A percentile compares a stretch with the other conserved stretches of the same genome.
phyloP scores from a whole-genome alignment of 2,888 invertebrate species.

The Oligia latruncula region DNA sequence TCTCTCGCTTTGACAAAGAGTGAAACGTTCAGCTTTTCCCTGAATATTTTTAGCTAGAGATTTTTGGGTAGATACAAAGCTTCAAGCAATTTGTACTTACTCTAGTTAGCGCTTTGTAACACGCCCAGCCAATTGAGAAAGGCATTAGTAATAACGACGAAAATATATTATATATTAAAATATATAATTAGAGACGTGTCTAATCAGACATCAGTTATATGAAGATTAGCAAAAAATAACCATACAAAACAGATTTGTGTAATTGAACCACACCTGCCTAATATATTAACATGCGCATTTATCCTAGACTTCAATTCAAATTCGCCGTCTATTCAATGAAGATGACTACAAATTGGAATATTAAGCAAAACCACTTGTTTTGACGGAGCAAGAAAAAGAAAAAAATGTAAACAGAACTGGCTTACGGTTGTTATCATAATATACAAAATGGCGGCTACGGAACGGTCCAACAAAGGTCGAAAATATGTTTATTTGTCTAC shows the following conservation, averaged over 20 bases:
- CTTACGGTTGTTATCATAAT: conserved; percentile 71
- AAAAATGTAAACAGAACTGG: conserved; percentile 73
- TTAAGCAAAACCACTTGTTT: conserved; percentile 58
- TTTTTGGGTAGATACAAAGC: neutral
- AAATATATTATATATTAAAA: conserved; percentile 27
- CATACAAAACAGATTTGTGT: conserved; percentile 21
- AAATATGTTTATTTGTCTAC: conserved; percentile 70
- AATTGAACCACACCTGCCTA: conserved; percentile 43
- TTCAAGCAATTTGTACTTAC: neutral
- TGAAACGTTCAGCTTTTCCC: conserved; percentile 17
- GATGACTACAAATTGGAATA: conserved; percentile 59
- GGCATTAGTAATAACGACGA: conserved; percentile 14
- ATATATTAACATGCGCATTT: conserved; percentile 39
- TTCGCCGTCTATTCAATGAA: conserved; percentile 32
- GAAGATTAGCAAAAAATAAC: conserved; percentile 35
- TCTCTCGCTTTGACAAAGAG: conserved; percentile 12
- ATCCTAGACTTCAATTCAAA: conserved; percentile 32
- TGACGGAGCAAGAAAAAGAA: conserved; percentile 56
- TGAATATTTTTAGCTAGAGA: conserved; percentile 28
- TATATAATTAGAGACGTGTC: conserved; percentile 11
- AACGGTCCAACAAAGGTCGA: conserved; percentile 59
- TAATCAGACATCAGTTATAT: conserved; percentile 16
- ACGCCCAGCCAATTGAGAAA: conserved; percentile 10
- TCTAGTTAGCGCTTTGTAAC: neutral
- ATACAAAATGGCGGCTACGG: conserved; percentile 68